These are phyloP conservation scores for Reticulitermes lucifugus DNA, from an alignment of 2,888 invertebrate genomes.

Conservation along the genomic window DNA sequence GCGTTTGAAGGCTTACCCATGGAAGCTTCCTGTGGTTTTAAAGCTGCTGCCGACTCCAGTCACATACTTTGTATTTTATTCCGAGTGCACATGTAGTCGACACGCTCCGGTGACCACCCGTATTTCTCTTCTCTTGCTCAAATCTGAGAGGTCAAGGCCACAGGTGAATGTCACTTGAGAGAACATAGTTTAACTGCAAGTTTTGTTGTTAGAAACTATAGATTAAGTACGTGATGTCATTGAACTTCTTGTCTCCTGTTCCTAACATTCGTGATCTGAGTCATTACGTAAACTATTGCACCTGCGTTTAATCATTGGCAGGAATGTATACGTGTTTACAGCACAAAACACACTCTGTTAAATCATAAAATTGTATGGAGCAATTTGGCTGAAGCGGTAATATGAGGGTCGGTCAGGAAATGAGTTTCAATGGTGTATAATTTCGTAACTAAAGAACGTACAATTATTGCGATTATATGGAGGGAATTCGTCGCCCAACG, in stretches of 20 bases:
- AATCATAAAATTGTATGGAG: too few species aligned
- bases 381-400: too few species aligned
- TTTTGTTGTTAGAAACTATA: background rate
- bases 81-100: background rate
- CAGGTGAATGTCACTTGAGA: constrained; percentile 4
- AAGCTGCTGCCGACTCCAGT: background rate
- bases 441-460: too few species aligned
- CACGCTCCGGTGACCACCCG: background rate
- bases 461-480: too few species aligned
- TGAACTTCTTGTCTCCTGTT: background rate
- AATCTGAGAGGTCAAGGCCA: background rate
- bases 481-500: too few species aligned
- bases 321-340: too few species aligned
- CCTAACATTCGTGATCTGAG: background rate
- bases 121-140: background rate
- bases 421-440: too few species aligned
- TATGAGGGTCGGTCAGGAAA: too few species aligned
- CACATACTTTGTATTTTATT: background rate
- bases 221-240: background rate
- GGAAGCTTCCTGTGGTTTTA: background rate
- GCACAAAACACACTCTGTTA: too few species aligned
- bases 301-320: too few species aligned
- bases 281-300: too few species aligned
- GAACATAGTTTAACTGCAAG: background rate
- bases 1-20: background rate